These are phyloP conservation scores for Anthopleura xanthogrammica DNA, from an alignment of 92 coral and sea anemone species.

Conservation along the genomic window DNA sequence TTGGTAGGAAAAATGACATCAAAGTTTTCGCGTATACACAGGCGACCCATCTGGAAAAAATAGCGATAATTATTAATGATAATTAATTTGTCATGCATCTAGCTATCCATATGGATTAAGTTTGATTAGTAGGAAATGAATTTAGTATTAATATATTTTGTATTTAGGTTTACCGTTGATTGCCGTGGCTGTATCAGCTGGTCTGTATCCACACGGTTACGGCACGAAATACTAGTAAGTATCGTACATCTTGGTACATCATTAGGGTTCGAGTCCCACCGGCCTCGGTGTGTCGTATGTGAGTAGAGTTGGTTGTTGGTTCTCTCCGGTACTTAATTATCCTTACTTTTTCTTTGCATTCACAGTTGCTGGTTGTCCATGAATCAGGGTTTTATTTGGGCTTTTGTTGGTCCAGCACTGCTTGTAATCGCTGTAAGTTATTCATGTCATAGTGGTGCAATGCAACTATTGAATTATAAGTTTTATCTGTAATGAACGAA, in stretches of 20 bases:
- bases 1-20: too few relatives aligned
- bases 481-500: too few relatives aligned
- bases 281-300: too few relatives aligned
- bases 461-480: too few relatives aligned
- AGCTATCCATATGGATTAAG: too few relatives aligned
- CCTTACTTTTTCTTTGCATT: not conserved
- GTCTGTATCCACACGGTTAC: slow-evolving; percentile 66
- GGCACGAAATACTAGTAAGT: slow-evolving; percentile 76
- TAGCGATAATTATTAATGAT: not conserved
- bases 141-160: not conserved
- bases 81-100: not conserved
- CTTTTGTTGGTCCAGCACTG: slow-evolving; percentile 94
- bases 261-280: too few relatives aligned
- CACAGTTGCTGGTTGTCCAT: slow-evolving; percentile 95
- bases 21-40: not conserved
- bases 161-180: slow-evolving; percentile 64
- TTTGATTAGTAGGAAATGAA: not conserved
- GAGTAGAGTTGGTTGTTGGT: too few relatives aligned
- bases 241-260: not conserved
- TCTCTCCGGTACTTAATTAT: too few relatives aligned
- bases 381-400: slow-evolving; percentile 89
- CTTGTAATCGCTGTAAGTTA: slow-evolving; percentile 81
- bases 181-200: slow-evolving; percentile 67
- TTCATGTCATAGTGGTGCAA: not conserved
- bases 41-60: not conserved